phyloP scores from a whole-genome alignment of 2,888 invertebrate genomes.

The Troglohyphantes excavatus region DNA sequence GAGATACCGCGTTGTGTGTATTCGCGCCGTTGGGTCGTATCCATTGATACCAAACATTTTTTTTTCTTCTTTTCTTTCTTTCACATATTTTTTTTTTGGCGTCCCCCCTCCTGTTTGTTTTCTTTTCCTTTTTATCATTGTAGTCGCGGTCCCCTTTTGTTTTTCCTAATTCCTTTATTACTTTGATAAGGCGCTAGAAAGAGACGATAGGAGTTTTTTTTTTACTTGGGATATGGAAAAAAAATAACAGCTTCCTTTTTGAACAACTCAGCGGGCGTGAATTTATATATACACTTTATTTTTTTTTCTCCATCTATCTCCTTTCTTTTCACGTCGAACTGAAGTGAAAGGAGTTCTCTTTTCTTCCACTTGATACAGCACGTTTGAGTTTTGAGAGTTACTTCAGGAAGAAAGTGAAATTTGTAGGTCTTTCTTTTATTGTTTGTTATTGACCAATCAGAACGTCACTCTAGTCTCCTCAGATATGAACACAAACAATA shows the following conservation, averaged over 20 bases:
- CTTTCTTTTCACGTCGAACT: conserved; percentile 31
- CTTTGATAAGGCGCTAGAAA: conserved; percentile 65
- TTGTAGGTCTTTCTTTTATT: conserved; percentile 41
- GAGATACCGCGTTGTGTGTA: conserved; percentile 72
- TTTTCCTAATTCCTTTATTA: conserved; percentile 79
- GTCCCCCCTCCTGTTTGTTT: conserved; percentile 66
- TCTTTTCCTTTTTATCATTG: conserved; percentile 76
- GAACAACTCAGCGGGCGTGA: conserved; percentile 70
- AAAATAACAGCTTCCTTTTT: conserved; percentile 70
- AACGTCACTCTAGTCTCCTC: not conserved
- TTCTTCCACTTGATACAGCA: conserved; percentile 75
- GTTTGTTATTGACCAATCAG: conserved; percentile 48
- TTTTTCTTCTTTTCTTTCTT: conserved; percentile 53
- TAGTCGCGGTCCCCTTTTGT: conserved; percentile 67
- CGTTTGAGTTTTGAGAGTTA: conserved; percentile 65
- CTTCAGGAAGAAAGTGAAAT: conserved; percentile 43
- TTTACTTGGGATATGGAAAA: conserved; percentile 6
- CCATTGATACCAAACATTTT: conserved; percentile 70
- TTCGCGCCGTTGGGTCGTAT: conserved; percentile 73
- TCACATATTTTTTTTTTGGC: conserved; percentile 29
- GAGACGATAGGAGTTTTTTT: conserved; percentile 4
- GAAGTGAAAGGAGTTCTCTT: conserved; percentile 59
- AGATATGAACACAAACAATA: conserved; percentile 4
- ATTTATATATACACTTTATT: conserved; percentile 19
- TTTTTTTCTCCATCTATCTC: conserved; percentile 16